A percentile compares a stretch with the other conserved stretches of the same genome.
phyloP scores from a whole-genome alignment of 2,888 invertebrate species.

The Amiota minor region DNA sequence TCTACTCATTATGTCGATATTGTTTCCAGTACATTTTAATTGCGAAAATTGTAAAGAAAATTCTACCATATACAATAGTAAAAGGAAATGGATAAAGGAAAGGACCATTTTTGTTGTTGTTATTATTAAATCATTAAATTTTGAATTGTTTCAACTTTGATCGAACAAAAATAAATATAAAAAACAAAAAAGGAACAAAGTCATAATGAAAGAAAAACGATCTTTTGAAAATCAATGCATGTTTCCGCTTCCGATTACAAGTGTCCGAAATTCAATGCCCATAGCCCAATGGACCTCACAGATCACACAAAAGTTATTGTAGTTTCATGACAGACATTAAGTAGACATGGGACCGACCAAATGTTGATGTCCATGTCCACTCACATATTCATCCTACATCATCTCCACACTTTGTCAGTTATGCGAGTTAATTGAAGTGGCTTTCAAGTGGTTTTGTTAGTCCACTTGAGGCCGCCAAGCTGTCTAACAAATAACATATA shows the following conservation, averaged over 20 bases:
- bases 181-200: constrained; percentile 26
- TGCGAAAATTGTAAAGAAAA: constrained; percentile 39
- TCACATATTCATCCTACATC: no score
- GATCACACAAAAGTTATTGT: not conserved
- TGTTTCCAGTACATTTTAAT: constrained; percentile 52
- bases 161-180: constrained; percentile 17
- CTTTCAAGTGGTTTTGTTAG: constrained; percentile 47
- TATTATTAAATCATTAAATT: not conserved
- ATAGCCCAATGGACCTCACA: constrained; percentile 25
- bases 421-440: constrained; percentile 16
- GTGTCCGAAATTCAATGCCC: constrained; percentile 32
- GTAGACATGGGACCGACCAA: no score
- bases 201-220: not conserved
- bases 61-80: not conserved
- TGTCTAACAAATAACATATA: constrained; percentile 47
- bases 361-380: no score
- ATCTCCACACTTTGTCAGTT: no score
- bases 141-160: not conserved
- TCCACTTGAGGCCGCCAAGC: constrained; percentile 62
- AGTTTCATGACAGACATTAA: no score
- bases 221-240: constrained; percentile 30
- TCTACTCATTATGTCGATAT: constrained; percentile 62
- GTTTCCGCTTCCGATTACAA: constrained; percentile 27
- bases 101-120: not conserved
- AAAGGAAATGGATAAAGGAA: no score